These are phyloP conservation scores for Eristalis arbustorum DNA, from an alignment of 2,888 invertebrate species.

Conservation along the genomic window DNA sequence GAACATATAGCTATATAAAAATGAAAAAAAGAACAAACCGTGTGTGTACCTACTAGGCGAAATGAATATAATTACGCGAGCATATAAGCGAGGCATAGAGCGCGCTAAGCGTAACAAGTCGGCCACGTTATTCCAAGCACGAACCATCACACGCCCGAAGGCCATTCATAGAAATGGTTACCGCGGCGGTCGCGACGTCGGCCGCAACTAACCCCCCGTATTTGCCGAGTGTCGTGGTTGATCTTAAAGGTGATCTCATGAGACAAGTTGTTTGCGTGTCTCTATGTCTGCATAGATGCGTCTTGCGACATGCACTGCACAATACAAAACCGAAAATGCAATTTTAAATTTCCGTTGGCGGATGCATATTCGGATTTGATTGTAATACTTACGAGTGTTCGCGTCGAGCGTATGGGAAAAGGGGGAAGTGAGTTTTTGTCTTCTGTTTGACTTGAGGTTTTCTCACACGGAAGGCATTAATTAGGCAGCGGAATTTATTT, in stretches of 20 bases:
- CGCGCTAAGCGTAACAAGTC: conserved; percentile 64
- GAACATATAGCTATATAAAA: conserved; percentile 6
- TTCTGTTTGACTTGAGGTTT: conserved; percentile 40
- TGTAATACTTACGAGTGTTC: background rate
- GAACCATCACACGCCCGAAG: conserved; percentile 68
- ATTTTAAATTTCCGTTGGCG: conserved; percentile 51
- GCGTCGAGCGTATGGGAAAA: no score
- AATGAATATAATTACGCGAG: conserved; percentile 30
- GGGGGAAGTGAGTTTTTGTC: background rate
- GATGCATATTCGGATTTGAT: conserved; percentile 49
- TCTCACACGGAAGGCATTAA: conserved; percentile 64
- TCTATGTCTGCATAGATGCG: background rate
- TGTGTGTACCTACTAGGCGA: background rate
- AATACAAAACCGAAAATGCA: conserved; percentile 64
- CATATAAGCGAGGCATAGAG: conserved; percentile 21
- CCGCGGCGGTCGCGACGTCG: conserved; percentile 6
- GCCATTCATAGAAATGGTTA: conserved; percentile 61
- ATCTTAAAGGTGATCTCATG: conserved; percentile 62
- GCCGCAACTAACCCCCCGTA: background rate
- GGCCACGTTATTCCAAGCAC: conserved; percentile 63
- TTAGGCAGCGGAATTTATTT: conserved; percentile 52
- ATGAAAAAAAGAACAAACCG: conserved; percentile 25
- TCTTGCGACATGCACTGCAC: conserved; percentile 24
- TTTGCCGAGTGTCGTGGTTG: conserved; percentile 21
- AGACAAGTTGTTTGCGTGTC: conserved; percentile 35